Percentiles rank a stretch among this genome's conserved stretches.
Evolutionary conservation across 2,888 invertebrate species (phyloP).

Genomic region (Nomada hirtipes): DNA sequence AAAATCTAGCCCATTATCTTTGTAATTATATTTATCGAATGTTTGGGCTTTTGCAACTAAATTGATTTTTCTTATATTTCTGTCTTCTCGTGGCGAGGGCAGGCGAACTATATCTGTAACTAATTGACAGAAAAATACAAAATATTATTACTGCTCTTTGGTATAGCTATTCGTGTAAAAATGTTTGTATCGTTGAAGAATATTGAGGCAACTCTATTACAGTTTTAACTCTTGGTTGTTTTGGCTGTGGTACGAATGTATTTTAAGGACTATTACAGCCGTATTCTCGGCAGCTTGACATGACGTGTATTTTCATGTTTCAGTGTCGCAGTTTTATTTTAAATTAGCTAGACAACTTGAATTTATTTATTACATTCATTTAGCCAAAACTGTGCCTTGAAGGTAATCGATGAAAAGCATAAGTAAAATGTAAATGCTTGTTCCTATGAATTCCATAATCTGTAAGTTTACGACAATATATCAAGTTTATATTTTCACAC

Average conservation of each 20-base stretch:
- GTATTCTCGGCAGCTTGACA: slow-evolving; percentile 15
- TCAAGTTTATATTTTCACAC: slow-evolving; percentile 21
- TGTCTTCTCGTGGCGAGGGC: no score
- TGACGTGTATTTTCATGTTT: background rate
- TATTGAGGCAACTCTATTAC: background rate
- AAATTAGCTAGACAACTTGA: slow-evolving; percentile 6
- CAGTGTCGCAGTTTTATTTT: background rate
- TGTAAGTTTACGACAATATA: background rate
- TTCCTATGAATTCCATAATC: background rate
- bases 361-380: background rate
- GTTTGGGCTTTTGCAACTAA: background rate
- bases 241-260: slow-evolving; percentile 18
- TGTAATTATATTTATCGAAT: background rate
- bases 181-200: slow-evolving; percentile 4
- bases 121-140: background rate
- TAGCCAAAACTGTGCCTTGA: slow-evolving; percentile 25
- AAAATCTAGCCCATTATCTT: slow-evolving; percentile 87
- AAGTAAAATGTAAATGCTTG: slow-evolving; percentile 3
- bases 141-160: background rate
- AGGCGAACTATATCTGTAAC: background rate
- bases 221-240: background rate
- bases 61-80: background rate
- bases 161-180: slow-evolving; percentile 11
- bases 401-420: background rate
- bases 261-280: slow-evolving; percentile 3